Conservation (phyloP, 23 tunicate species). For the Diplosoma virens region DNA sequence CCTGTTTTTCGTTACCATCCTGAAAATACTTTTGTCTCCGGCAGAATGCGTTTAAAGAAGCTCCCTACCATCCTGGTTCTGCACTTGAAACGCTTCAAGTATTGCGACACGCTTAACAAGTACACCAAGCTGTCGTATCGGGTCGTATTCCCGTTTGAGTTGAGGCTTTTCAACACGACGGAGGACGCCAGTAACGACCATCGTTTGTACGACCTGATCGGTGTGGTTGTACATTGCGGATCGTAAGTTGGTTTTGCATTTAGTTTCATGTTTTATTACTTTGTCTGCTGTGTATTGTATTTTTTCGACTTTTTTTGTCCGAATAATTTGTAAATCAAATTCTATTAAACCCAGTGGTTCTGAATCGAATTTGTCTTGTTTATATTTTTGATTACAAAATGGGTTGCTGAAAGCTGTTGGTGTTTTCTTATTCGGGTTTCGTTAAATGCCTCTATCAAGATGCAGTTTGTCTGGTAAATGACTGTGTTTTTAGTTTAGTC, state of each 20-base stretch:
- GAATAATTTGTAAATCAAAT: no score
- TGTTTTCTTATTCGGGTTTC: no score
- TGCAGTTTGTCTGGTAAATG: no score
- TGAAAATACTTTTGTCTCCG: not conserved
- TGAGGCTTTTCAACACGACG: constrained; percentile 83
- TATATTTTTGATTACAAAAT: no score
- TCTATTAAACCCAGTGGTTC: no score
- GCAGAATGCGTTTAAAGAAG: constrained; percentile 86
- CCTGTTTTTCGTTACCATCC: no score
- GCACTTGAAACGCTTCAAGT: constrained; percentile 93
- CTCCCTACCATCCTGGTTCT: constrained; percentile 87
- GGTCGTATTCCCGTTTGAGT: constrained; percentile 88
- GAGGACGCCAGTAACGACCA: constrained; percentile 77
- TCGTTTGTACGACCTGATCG: constrained; percentile 88
- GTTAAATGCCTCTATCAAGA: no score
- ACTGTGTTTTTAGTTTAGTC: no score
- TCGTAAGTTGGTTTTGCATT: constrained; percentile 75
- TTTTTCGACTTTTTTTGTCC: no score
- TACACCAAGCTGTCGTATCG: constrained; percentile 87
- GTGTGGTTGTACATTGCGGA: constrained; percentile 99
- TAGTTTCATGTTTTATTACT: not conserved
- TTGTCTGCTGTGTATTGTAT: no score
- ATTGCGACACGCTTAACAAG: constrained; percentile 74
- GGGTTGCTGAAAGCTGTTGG: no score
- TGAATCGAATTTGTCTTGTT: no score